Evolutionary conservation across 2,113 vertebrate species (phyloP), one percentile per base, ranked within the genome.

Genomic region (Anguilla rostrata): DNA sequence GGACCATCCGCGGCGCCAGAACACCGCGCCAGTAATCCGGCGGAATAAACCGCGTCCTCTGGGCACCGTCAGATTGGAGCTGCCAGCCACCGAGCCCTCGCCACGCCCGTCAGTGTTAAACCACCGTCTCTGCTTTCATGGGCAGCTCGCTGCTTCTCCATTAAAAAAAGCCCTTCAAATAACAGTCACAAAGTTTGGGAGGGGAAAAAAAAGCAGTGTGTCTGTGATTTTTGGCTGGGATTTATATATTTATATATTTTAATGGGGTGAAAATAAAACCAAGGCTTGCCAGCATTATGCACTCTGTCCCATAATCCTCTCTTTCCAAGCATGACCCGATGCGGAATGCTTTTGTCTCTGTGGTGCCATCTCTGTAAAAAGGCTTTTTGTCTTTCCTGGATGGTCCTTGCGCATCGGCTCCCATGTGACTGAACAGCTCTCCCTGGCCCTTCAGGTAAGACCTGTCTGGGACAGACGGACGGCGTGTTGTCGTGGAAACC

Each of bases 401-500:
- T 9, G 71, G 26, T n/a, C 22, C 3, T 26, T 66, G 20, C 22
- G 60, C 60, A 66, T 34, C 8, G 11, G 49, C 60, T 66, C 60
- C 60, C 60, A 26, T 66, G 18, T 66, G 22, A n/a, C 26, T 34
- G 71, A 34, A 75, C 12, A 53, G n/a, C n/a, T 34, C 39, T 84
- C 60, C 39, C 26, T 78, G 86, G 82, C 85, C 84, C 87, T 84
- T 29, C 40, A 83, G 86, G 86, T 49, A 87, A 80, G 86, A 57
- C 40, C 85, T 85, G 88, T 86, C 86, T 80, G 41, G 40, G 71
- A 63, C 87, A 89, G 85, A 90, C 84, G 71, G 83, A 89, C 90
- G 85, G 84, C 79, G 71, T 86, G 63, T 86, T 66, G 89, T 86
- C 83, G 18, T 78, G 43, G 43, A 41, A 46, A 71, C 85, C 66